Conservation (phyloP, 2,113 vertebrate genomes). For the Dipodomys merriami region DNA sequence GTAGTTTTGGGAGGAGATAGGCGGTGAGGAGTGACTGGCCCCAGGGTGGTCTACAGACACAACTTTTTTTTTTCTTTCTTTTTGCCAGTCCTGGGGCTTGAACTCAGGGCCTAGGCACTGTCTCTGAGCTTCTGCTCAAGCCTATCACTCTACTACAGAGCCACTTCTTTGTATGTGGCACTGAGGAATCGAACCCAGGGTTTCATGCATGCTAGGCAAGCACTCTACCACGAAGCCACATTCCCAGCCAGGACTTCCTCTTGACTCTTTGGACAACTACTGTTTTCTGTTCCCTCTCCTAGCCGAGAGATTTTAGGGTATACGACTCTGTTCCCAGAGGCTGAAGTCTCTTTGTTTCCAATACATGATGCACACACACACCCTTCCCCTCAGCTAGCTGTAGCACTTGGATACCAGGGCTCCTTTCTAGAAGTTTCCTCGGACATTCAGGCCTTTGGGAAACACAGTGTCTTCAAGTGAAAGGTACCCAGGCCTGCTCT, state of each 20-base stretch:
- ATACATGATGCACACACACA: not conserved
- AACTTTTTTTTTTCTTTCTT: too few relatives aligned
- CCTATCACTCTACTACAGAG: too few relatives aligned
- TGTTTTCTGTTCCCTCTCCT: not conserved
- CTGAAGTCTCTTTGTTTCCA: not conserved
- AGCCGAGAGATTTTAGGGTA: not conserved
- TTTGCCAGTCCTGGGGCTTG: too few relatives aligned
- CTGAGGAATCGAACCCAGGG: too few relatives aligned
- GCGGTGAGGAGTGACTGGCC: not conserved
- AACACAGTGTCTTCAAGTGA: not conserved
- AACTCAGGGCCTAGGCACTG: too few relatives aligned
- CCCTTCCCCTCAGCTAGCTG: not conserved
- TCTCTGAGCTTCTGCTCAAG: too few relatives aligned
- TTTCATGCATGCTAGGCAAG: too few relatives aligned
- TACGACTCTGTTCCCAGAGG: not conserved
- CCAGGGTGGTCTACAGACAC: not conserved
- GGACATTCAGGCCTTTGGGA: not conserved
- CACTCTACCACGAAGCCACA: too few relatives aligned
- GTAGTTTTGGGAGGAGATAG: not conserved
- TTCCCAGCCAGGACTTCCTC: too few relatives aligned
- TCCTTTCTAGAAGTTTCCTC: slow-evolving; percentile 59
- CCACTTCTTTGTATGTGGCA: too few relatives aligned
- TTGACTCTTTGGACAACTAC: not conserved
- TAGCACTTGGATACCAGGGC: not conserved
- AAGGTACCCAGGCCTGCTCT: not conserved